A percentile compares a stretch with the other conserved stretches of the same genome.
Conservation (phyloP, 2,797 vertebrate genomes). For the Otus scops region DNA sequence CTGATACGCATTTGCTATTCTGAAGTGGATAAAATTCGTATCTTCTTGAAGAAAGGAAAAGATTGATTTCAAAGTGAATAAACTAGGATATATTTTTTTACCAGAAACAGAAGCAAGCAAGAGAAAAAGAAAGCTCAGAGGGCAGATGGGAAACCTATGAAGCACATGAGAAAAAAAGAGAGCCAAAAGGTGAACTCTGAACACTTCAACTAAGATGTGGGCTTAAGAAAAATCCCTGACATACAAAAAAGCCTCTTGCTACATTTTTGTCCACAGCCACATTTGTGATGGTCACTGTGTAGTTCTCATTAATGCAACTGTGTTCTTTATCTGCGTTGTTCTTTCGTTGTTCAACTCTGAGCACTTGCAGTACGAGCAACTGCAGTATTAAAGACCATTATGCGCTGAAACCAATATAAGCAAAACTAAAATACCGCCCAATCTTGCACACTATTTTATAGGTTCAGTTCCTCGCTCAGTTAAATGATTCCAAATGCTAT, state of each 20-base stretch:
- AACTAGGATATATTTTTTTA: not conserved
- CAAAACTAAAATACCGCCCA: not conserved
- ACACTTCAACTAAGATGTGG: not conserved
- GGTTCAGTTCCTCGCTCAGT: not conserved
- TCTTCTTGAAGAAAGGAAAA: not conserved
- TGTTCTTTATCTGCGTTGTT: not conserved
- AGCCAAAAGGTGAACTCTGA: not conserved
- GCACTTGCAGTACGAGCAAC: not conserved
- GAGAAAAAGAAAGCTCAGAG: not conserved
- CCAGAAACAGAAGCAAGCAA: not conserved
- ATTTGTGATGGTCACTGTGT: not conserved
- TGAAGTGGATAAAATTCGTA: not conserved
- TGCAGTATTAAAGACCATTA: not conserved
- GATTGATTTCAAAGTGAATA: not conserved
- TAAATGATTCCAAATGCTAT: slow-evolving; percentile 45
- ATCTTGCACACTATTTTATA: not conserved
- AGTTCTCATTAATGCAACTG: not conserved
- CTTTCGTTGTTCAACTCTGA: not conserved
- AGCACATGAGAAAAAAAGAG: not conserved
- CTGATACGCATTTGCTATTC: not conserved
- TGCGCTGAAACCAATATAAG: not conserved
- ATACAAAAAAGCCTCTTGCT: not conserved
- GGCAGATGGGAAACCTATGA: not conserved
- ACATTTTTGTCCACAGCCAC: not conserved
- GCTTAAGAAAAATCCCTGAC: not conserved